These are phyloP conservation scores for Melanaphis sacchari DNA, from an alignment of 1,140 invertebrate genomes.

Conservation along the genomic window DNA sequence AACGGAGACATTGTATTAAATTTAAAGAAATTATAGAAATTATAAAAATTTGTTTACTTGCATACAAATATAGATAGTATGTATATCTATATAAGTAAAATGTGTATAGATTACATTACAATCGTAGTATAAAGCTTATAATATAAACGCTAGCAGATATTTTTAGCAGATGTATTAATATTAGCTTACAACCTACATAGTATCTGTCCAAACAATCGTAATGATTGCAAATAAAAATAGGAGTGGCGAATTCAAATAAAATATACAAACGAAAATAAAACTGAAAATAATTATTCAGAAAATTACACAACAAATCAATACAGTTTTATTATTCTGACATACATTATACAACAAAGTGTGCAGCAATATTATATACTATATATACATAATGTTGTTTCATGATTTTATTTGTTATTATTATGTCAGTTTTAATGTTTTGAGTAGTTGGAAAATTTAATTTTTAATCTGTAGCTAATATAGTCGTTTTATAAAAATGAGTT, in stretches of 20 bases:
- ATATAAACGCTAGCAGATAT: background rate
- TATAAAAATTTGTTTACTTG: background rate
- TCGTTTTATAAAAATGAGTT: background rate
- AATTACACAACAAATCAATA: background rate
- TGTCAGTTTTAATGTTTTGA: background rate
- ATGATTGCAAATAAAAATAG: background rate
- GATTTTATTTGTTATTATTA: background rate
- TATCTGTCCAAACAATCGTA: background rate
- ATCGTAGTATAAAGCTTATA: background rate
- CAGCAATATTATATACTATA: background rate
- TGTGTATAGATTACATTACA: background rate
- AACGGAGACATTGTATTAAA: slow-evolving; percentile 10
- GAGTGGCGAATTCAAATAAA: background rate
- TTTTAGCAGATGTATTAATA: background rate
- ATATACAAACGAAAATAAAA: background rate
- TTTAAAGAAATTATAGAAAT: slow-evolving; percentile 11
- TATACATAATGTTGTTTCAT: background rate
- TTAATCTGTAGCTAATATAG: background rate
- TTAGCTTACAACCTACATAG: background rate
- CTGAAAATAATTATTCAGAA: background rate
- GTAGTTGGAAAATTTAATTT: background rate
- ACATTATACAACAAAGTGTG: background rate
- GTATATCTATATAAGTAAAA: background rate
- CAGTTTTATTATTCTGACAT: background rate
- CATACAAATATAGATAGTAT: background rate